These are phyloP conservation scores for Papilio xuthus DNA, from an alignment of 1,140 invertebrate genomes.

Conservation along the genomic window DNA sequence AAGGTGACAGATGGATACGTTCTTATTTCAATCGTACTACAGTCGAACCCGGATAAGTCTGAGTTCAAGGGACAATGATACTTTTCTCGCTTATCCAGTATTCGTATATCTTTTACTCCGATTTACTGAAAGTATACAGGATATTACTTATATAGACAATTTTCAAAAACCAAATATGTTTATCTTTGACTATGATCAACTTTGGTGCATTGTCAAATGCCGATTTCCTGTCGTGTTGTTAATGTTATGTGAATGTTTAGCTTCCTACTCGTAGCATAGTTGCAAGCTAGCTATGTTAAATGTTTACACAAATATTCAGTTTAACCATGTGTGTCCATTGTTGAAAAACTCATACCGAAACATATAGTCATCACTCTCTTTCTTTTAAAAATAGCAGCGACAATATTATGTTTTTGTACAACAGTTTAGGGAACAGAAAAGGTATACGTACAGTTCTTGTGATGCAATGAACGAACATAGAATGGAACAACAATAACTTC, in stretches of 20 bases:
- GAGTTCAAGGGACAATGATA: no score
- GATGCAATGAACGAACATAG: background rate
- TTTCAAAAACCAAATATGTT: background rate
- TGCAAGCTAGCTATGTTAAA: background rate
- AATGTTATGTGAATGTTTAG: background rate
- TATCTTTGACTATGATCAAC: background rate
- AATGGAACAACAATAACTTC: slow-evolving; percentile 1
- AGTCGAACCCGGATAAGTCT: no score
- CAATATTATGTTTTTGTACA: background rate
- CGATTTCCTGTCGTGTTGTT: background rate
- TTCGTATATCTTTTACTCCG: background rate
- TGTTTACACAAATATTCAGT: background rate
- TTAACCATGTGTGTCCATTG: background rate
- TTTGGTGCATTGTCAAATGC: background rate
- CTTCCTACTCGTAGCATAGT: background rate
- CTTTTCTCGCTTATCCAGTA: no score
- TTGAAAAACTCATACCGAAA: background rate
- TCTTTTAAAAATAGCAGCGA: background rate
- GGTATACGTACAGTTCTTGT: background rate
- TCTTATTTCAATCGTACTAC: background rate
- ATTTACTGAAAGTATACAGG: background rate
- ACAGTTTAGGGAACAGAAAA: background rate
- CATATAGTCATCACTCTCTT: background rate
- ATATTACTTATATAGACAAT: background rate
- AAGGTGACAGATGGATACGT: background rate